Conservation (phyloP, 2,113 vertebrate species). For the Mellivora capensis region DNA sequence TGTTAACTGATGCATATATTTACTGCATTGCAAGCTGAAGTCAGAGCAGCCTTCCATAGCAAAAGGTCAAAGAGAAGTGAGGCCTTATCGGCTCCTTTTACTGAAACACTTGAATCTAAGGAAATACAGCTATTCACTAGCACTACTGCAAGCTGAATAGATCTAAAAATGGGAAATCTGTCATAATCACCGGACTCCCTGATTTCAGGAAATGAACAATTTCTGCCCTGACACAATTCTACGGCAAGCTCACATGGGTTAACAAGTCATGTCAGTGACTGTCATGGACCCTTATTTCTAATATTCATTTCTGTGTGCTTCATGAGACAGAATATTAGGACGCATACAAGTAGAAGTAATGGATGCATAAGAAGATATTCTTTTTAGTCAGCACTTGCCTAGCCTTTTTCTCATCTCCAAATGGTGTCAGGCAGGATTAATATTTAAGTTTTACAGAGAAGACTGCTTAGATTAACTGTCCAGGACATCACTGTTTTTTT, state of each 20-base stretch:
- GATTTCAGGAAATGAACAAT: constrained; percentile 18
- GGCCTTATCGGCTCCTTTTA: neutral
- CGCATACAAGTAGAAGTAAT: neutral
- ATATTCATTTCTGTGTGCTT: neutral
- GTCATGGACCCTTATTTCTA: neutral
- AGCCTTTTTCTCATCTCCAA: neutral
- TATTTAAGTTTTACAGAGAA: neutral
- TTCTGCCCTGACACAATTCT: neutral
- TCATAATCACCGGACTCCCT: neutral
- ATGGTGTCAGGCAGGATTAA: neutral
- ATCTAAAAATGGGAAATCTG: neutral
- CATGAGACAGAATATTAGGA: neutral
- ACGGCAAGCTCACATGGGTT: neutral
- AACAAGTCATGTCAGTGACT: neutral
- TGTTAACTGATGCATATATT: neutral
- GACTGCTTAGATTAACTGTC: neutral
- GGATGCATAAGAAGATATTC: neutral
- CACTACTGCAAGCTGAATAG: neutral
- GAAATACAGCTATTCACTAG: neutral
- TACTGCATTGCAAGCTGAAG: neutral
- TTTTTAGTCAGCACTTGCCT: neutral
- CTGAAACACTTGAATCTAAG: neutral
- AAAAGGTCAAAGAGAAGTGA: constrained; percentile 8
- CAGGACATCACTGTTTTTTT: neutral
- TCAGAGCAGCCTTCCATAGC: neutral